A percentile compares a stretch with the other conserved stretches of the same genome.
Conservation (phyloP, 2,797 vertebrate species). For the Mus minutoides region DNA sequence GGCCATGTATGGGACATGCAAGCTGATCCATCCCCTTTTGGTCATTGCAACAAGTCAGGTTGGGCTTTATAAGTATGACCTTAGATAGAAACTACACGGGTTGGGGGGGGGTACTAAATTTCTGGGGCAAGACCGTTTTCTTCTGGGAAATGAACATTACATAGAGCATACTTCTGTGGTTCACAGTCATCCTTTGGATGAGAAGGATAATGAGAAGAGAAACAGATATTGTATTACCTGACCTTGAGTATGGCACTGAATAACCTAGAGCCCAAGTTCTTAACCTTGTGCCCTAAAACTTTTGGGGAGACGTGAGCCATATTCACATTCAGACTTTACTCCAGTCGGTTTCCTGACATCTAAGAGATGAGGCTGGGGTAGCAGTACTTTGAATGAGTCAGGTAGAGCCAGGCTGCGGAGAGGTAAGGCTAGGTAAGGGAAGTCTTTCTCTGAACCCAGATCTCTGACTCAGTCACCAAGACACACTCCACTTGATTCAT, state of each 20-base stretch:
- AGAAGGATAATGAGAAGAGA: neutral
- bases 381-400: neutral
- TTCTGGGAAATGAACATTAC: neutral
- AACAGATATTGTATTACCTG: rapidly evolving
- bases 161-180: neutral
- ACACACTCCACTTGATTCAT: neutral
- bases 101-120: neutral
- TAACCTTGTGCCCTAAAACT: neutral
- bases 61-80: neutral
- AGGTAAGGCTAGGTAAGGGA: neutral
- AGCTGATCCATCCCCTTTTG: neutral
- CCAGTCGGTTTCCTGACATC: neutral
- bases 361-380: neutral
- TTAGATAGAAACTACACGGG: neutral
- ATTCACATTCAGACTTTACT: neutral
- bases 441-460: neutral
- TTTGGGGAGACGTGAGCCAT: neutral
- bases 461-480: neutral
- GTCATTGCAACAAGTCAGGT: neutral
- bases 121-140: neutral
- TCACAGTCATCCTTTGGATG: neutral
- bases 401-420: neutral
- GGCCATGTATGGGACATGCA: neutral
- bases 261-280: neutral
- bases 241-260: neutral